Percentiles rank a stretch among this genome's conserved stretches.
These are phyloP conservation scores for Reticulitermes speratus DNA, from an alignment of 1,140 invertebrate genomes.

Conservation along the genomic window DNA sequence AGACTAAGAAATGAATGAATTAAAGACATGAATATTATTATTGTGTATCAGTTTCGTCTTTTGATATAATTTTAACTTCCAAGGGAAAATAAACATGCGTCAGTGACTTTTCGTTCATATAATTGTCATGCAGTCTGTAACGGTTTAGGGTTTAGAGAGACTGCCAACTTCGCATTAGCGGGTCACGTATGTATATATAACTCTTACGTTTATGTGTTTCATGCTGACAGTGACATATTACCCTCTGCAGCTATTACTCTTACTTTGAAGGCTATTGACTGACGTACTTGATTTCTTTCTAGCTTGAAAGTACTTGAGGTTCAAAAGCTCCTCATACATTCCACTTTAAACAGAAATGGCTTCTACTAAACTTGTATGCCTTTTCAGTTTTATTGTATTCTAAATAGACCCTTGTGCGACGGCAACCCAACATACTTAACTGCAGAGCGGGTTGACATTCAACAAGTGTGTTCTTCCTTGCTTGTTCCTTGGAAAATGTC, in stretches of 20 bases:
- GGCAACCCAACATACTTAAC: conserved; percentile 26
- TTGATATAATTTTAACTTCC: too few relatives aligned
- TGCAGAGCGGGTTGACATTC: conserved; percentile 28
- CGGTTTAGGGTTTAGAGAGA: background rate
- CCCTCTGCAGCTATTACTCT: conserved; percentile 1
- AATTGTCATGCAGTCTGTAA: background rate
- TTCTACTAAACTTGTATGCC: background rate
- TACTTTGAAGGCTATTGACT: conserved; percentile 12
- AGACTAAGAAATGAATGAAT: too few relatives aligned
- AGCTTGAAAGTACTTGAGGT: conserved; percentile 9
- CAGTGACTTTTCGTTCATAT: too few relatives aligned
- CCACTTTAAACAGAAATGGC: conserved; percentile 18
- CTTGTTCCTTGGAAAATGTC: conserved; percentile 28
- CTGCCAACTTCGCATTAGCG: background rate
- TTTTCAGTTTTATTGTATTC: background rate
- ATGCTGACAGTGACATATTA: conserved; percentile 18
- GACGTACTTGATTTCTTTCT: conserved; percentile 8
- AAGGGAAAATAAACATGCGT: too few relatives aligned
- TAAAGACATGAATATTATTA: too few relatives aligned
- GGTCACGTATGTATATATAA: conserved; percentile 16
- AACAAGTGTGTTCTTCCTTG: conserved; percentile 25
- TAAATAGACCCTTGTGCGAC: conserved; percentile 21
- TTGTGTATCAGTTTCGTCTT: too few relatives aligned
- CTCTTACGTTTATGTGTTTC: background rate
- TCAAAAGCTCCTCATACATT: background rate